Evolutionary conservation across 2,113 vertebrate species (phyloP).

Genomic region (Gulo gulo): DNA sequence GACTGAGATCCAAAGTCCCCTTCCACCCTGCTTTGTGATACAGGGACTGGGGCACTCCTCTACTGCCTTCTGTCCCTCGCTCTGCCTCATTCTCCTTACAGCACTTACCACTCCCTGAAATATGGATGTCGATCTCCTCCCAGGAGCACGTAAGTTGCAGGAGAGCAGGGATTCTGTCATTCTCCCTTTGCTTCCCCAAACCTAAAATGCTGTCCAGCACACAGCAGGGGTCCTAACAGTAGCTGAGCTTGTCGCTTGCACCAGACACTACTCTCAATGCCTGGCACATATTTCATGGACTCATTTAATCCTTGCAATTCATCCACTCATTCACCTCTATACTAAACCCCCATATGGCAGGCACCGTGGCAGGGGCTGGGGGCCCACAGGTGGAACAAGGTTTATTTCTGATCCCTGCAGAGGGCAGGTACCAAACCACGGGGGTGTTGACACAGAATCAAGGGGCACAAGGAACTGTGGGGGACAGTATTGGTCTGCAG

Average conservation of each 20-base stretch:
- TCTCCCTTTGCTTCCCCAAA: background rate
- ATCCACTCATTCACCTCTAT: background rate
- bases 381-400: background rate
- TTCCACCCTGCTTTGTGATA: background rate
- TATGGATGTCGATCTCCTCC: background rate
- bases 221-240: fast-evolving
- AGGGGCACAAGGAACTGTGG: background rate
- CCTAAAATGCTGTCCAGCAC: background rate
- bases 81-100: background rate
- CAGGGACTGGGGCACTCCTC: background rate
- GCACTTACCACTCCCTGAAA: background rate
- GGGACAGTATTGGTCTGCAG: background rate
- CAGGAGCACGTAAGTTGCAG: background rate
- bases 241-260: background rate
- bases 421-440: background rate
- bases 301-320: background rate
- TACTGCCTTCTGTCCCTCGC: background rate
- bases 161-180: background rate
- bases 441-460: background rate
- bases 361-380: background rate
- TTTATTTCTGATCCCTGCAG: background rate
- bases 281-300: background rate
- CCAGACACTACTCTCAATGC: background rate
- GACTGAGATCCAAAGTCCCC: background rate
- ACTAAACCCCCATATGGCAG: background rate